These are phyloP conservation scores for Drosophila triauraria DNA, from an alignment of 1,140 invertebrate genomes.

Conservation along the genomic window DNA sequence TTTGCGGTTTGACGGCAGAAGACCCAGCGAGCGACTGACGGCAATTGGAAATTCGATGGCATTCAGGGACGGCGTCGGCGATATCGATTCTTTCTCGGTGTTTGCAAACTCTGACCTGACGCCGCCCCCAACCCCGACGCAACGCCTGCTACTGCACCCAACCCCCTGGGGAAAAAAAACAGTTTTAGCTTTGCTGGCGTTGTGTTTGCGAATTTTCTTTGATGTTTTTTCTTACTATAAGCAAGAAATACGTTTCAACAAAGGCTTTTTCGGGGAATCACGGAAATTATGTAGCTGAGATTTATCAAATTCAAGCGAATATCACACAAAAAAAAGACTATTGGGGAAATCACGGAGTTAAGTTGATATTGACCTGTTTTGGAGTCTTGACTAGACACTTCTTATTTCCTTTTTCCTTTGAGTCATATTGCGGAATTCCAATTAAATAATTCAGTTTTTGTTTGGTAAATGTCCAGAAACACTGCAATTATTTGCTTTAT, in stretches of 20 bases:
- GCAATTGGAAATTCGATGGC: conserved; percentile 59
- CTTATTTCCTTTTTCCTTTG: not conserved
- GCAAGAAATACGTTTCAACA: not conserved
- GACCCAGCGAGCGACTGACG: conserved; percentile 21
- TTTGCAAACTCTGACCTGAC: conserved; percentile 33
- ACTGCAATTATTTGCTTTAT: not conserved
- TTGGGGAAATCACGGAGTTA: conserved; percentile 8
- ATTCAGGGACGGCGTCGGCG: conserved; percentile 56
- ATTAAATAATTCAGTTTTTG: not conserved
- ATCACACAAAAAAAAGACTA: not conserved
- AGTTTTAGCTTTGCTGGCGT: not conserved
- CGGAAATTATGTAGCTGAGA: not conserved
- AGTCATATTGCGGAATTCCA: not conserved
- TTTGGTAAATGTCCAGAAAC: not conserved
- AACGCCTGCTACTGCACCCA: not conserved
- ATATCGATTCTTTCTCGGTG: conserved; percentile 55
- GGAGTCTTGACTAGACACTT: not conserved
- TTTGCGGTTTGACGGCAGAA: not conserved
- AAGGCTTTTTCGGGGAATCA: conserved; percentile 12
- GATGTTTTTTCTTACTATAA: conserved; percentile 13
- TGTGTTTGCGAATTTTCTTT: conserved; percentile 13
- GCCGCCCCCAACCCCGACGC: conserved; percentile 4
- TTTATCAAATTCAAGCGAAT: not conserved
- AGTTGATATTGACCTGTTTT: not conserved
- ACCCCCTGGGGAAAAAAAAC: not conserved